Evolutionary conservation across 2,888 invertebrate species (phyloP).

Genomic region (Aplocera efformata): DNA sequence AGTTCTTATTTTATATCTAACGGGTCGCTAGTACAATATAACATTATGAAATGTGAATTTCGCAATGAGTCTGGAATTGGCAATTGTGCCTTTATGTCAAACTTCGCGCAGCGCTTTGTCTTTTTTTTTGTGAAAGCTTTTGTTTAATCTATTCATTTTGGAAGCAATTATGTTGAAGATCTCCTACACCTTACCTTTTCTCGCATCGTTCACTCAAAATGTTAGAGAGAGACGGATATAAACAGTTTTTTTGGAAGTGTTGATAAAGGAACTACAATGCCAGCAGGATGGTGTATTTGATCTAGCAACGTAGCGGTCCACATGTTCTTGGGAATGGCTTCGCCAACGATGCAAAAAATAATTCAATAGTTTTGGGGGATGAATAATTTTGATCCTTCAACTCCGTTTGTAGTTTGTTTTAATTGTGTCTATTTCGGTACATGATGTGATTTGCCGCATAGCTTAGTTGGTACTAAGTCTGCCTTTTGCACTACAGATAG

Average conservation of each 20-base stretch:
- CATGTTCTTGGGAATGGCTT: slow-evolving; percentile 77
- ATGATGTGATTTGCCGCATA: too few species aligned
- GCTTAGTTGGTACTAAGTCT: too few species aligned
- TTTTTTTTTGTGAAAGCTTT: slow-evolving; percentile 47
- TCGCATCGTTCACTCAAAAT: slow-evolving; percentile 25
- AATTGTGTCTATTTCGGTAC: too few species aligned
- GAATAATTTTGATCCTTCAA: slow-evolving; percentile 48
- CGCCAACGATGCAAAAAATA: slow-evolving; percentile 74
- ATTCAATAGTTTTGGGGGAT: slow-evolving; percentile 43
- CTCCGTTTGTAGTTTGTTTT: too few species aligned
- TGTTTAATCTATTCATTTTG: slow-evolving; percentile 70
- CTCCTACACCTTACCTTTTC: slow-evolving; percentile 44
- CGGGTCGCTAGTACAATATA: too few species aligned
- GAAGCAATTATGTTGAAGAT: slow-evolving; percentile 64
- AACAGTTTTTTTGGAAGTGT: slow-evolving; percentile 60
- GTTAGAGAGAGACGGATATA: slow-evolving; percentile 54
- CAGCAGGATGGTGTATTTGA: slow-evolving; percentile 78
- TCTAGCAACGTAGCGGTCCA: slow-evolving; percentile 78
- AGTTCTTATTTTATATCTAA: too few species aligned
- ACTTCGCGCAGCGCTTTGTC: slow-evolving; percentile 44
- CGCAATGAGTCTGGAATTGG: slow-evolving; percentile 20
- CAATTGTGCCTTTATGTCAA: slow-evolving; percentile 34
- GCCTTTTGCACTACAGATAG: too few species aligned
- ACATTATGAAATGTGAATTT: too few species aligned
- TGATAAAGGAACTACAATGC: slow-evolving; percentile 75